These are phyloP conservation scores for Glandiceps talaboti DNA, from an alignment of 53 echinoderm and acorn worm species.

Conservation along the genomic window DNA sequence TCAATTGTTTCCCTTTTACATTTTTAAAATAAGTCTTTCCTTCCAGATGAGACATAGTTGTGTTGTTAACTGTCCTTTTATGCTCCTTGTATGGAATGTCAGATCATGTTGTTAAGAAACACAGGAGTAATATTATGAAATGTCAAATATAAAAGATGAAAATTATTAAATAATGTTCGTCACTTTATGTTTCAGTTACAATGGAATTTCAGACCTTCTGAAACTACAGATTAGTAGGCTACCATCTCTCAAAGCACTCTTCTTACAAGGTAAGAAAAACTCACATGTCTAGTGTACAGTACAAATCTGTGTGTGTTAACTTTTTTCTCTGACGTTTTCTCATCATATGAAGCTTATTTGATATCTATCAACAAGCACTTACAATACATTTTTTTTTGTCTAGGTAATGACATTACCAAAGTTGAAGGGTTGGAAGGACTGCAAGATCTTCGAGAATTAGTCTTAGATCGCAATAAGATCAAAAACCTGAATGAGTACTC, in stretches of 20 bases:
- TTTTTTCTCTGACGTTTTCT: too few species aligned
- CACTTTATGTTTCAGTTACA: slow-evolving; percentile 39
- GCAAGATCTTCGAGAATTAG: slow-evolving; percentile 92
- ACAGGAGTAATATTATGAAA: too few species aligned
- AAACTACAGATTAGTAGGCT: slow-evolving; percentile 72
- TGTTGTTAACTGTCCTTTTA: neutral
- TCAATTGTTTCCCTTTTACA: neutral
- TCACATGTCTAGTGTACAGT: too few species aligned
- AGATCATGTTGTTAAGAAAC: too few species aligned
- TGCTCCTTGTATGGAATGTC: too few species aligned
- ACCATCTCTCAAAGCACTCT: slow-evolving; percentile 89
- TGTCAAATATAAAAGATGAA: too few species aligned
- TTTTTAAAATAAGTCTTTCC: neutral
- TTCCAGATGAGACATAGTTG: neutral
- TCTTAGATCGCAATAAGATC: slow-evolving; percentile 92
- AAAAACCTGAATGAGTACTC: slow-evolving; percentile 71
- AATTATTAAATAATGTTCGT: too few species aligned
- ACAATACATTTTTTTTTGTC: neutral
- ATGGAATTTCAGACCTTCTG: slow-evolving; percentile 83
- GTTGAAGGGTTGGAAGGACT: slow-evolving; percentile 79
- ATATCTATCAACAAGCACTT: too few species aligned
- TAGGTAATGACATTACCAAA: slow-evolving; percentile 49
- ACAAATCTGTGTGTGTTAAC: too few species aligned
- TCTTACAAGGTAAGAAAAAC: slow-evolving; percentile 62
- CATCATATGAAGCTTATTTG: too few species aligned